These are phyloP conservation scores for Sipha flava DNA, from an alignment of 1,140 invertebrate species.

Conservation along the genomic window DNA sequence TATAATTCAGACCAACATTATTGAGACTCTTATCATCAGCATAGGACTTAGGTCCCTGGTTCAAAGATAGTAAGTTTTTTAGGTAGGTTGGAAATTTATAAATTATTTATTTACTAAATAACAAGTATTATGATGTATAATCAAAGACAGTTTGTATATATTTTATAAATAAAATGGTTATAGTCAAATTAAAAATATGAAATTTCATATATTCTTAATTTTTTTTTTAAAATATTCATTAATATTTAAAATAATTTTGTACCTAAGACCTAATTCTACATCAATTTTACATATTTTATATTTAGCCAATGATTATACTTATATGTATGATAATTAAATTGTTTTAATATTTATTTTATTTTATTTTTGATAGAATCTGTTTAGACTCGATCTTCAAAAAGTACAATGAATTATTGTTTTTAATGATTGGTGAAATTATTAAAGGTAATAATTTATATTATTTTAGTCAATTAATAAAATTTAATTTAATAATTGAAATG, in stretches of 20 bases:
- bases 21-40: conserved; percentile 18
- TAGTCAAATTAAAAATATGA: too few relatives aligned
- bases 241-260: not conserved
- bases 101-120: not conserved
- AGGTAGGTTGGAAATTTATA: conserved; percentile 2
- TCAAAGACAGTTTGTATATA: too few relatives aligned
- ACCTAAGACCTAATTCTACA: not conserved
- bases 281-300: not conserved
- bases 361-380: not conserved
- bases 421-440: too few relatives aligned
- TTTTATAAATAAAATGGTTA: too few relatives aligned
- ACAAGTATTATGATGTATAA: too few relatives aligned
- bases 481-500: too few relatives aligned
- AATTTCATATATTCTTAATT: too few relatives aligned
- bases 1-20: conserved; percentile 21
- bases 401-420: too few relatives aligned
- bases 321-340: not conserved
- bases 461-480: too few relatives aligned
- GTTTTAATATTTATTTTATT: not conserved
- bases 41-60: conserved; percentile 16
- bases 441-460: too few relatives aligned
- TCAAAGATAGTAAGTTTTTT: conserved; percentile 24
- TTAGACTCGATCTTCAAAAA: too few relatives aligned
- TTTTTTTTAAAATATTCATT: too few relatives aligned
- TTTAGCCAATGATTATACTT: not conserved